Evolutionary conservation across 2,113 vertebrate genomes (phyloP).

Genomic region (Glaucidium brasilianum): DNA sequence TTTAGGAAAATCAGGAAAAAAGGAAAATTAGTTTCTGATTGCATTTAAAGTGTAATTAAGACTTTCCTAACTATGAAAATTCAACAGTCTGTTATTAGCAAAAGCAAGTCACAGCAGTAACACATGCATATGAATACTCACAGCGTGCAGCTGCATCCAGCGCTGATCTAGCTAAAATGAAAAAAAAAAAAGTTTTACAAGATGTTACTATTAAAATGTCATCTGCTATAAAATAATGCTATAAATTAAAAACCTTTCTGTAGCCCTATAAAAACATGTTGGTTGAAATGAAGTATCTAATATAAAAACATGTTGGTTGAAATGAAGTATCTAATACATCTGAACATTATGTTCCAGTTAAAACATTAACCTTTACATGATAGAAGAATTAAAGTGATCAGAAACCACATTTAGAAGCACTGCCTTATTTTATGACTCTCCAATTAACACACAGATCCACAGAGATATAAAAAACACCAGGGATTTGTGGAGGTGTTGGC

Average conservation of each 20-base stretch:
- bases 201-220: not conserved
- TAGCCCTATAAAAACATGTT: not conserved
- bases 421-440: not conserved
- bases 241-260: not conserved
- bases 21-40: slow-evolving; percentile 25
- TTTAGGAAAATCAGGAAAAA: not conserved
- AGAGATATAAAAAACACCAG: not conserved
- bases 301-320: not conserved
- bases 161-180: slow-evolving; percentile 76
- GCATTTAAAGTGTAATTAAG: not conserved
- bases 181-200: slow-evolving; percentile 41
- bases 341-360: not conserved
- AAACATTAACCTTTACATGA: not conserved
- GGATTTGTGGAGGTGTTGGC: not conserved
- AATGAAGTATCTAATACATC: not conserved
- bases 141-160: slow-evolving; percentile 70
- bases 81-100: not conserved
- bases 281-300: not conserved
- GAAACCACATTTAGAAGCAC: not conserved
- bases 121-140: slow-evolving; percentile 75
- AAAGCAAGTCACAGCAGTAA: slow-evolving; percentile 12
- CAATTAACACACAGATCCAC: not conserved
- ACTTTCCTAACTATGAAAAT: not conserved
- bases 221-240: not conserved
- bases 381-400: not conserved